Evolutionary conservation across 2,113 vertebrate genomes (phyloP).

Genomic region (Noctilio leporinus): DNA sequence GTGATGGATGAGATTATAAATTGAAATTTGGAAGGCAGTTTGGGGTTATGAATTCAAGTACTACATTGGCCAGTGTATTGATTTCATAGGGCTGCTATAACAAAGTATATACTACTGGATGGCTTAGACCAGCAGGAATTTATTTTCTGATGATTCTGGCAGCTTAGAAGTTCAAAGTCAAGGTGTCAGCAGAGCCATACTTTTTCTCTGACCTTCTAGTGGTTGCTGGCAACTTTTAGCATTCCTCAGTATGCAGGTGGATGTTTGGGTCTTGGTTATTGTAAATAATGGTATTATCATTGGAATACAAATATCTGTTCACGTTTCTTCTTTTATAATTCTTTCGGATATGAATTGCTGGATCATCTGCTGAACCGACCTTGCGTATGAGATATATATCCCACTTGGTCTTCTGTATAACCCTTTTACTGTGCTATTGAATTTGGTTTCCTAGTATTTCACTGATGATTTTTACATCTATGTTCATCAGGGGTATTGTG

Average conservation of each 20-base stretch:
- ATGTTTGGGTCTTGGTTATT: not conserved
- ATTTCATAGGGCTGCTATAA: not conserved
- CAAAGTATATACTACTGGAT: not conserved
- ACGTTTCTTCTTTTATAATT: not conserved
- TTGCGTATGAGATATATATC: not conserved
- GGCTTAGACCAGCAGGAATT: not conserved
- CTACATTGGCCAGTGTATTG: not conserved
- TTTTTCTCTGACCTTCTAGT: not conserved
- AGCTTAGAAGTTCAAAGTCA: not conserved
- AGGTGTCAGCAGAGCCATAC: not conserved
- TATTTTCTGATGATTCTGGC: not conserved
- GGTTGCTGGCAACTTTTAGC: not conserved
- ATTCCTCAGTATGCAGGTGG: not conserved
- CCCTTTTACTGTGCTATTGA: not conserved
- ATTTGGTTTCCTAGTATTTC: not conserved
- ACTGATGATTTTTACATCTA: not conserved
- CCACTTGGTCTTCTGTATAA: not conserved
- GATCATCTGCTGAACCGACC: not conserved
- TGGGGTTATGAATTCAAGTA: not conserved
- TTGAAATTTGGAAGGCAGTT: constrained; percentile 13
- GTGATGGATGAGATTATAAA: not conserved
- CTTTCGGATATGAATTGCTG: not conserved
- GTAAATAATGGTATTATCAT: not conserved
- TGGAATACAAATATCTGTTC: not conserved
- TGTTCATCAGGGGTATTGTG: not conserved